A percentile compares a stretch with the other conserved stretches of the same genome.
Conservation (phyloP, 2,888 invertebrate species). For the Carcina quercana region DNA sequence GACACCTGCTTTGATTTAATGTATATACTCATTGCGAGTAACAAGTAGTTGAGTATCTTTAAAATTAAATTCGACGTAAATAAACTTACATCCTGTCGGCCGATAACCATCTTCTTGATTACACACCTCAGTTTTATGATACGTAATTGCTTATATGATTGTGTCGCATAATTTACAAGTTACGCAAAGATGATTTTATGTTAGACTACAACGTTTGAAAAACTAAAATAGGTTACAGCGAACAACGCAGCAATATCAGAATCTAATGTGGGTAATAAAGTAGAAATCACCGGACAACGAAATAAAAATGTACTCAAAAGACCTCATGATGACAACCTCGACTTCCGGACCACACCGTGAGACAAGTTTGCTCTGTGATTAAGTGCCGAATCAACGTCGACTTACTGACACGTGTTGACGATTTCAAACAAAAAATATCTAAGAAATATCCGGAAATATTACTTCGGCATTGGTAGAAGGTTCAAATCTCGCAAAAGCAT, state of each 20-base stretch:
- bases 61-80: too few species aligned
- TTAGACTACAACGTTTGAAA: not conserved
- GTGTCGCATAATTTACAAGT: not conserved
- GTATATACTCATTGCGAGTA: too few species aligned
- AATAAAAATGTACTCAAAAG: slow-evolving; percentile 46
- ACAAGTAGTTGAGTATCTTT: too few species aligned
- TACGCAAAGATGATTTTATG: not conserved
- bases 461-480: slow-evolving; percentile 24
- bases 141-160: slow-evolving; percentile 1
- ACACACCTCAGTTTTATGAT: not conserved
- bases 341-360: slow-evolving; percentile 66
- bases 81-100: slow-evolving; percentile 5
- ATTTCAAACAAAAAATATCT: slow-evolving; percentile 37
- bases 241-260: slow-evolving; percentile 24
- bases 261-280: slow-evolving; percentile 33
- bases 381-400: slow-evolving; percentile 33
- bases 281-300: slow-evolving; percentile 35
- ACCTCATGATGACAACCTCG: slow-evolving; percentile 45
- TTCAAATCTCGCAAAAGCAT: slow-evolving; percentile 15
- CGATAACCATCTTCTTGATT: not conserved
- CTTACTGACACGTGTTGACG: slow-evolving; percentile 45
- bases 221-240: slow-evolving; percentile 7
- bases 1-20: not conserved
- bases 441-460: too few species aligned
- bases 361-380: slow-evolving; percentile 38